Conservation (phyloP, 37 sponge, comb jelly and placozoan genomes). For the Geodia barretti region DNA sequence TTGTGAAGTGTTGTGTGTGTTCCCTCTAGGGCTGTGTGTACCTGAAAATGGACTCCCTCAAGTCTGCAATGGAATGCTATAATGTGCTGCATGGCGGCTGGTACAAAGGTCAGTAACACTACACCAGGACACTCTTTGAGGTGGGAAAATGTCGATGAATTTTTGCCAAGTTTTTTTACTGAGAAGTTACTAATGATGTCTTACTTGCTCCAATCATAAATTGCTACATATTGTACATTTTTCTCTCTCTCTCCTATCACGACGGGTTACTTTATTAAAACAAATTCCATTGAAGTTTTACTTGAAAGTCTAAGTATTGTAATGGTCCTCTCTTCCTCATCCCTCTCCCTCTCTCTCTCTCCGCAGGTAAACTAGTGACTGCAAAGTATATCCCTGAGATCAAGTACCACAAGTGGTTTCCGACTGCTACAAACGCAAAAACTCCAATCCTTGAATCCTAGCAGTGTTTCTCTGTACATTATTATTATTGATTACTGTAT, state of each 20-base stretch:
- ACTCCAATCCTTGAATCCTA: slow-evolving; percentile 2
- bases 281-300: too few species aligned
- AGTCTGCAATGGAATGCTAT: slow-evolving; percentile 62
- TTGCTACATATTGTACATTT: too few species aligned
- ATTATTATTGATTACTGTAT: background rate
- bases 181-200: too few species aligned
- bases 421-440: slow-evolving; percentile 32
- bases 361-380: slow-evolving; percentile 67
- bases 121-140: too few species aligned
- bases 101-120: slow-evolving; percentile 58
- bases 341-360: background rate
- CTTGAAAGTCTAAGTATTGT: too few species aligned
- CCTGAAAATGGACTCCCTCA: slow-evolving; percentile 69
- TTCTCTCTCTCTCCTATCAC: too few species aligned
- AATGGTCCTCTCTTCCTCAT: background rate
- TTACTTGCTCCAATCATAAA: too few species aligned
- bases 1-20: background rate
- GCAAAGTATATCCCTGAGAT: slow-evolving; percentile 64
- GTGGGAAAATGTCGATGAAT: too few species aligned
- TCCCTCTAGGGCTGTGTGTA: slow-evolving; percentile 83
- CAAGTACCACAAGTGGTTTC: slow-evolving; percentile 74
- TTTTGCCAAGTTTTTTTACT: too few species aligned
- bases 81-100: slow-evolving; percentile 80
- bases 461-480: background rate
- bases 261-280: too few species aligned